Conservation (phyloP, 2,797 vertebrate species). For the Mus minutoides region DNA sequence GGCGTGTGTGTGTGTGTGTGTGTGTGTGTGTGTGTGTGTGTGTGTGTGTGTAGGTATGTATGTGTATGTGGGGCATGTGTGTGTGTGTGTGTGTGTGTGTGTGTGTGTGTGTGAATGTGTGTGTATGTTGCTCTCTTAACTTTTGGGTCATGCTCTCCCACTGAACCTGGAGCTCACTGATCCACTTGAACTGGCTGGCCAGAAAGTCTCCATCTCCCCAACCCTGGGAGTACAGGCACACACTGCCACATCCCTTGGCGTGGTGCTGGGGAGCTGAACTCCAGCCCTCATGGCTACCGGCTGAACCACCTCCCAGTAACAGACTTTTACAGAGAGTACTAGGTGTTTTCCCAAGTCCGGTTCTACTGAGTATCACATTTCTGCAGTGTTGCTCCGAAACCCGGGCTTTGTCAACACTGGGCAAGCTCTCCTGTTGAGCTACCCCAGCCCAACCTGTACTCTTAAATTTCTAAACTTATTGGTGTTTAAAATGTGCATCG, state of each 20-base stretch:
- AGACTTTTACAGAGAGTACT: background rate
- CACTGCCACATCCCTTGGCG: background rate
- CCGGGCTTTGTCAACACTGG: background rate
- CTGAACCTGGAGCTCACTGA: background rate
- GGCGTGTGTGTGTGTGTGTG: too few relatives aligned
- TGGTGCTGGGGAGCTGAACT: background rate
- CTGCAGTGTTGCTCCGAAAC: background rate
- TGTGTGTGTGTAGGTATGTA: too few relatives aligned
- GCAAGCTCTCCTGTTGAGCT: background rate
- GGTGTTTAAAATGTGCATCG: background rate
- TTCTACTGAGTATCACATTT: background rate
- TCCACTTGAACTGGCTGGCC: background rate
- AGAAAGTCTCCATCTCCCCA: background rate
- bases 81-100: background rate
- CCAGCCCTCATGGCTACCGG: background rate
- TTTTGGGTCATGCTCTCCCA: background rate
- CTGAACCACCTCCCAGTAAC: background rate
- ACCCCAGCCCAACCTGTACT: background rate
- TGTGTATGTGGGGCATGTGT: too few relatives aligned
- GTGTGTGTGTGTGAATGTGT: background rate
- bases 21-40: background rate
- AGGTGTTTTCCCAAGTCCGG: background rate
- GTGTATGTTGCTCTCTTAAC: background rate
- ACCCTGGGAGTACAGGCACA: background rate
- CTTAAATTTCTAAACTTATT: conserved; percentile 20